A percentile compares a stretch with the other conserved stretches of the same genome.
Conservation (phyloP, 2,888 invertebrate genomes). For the Philopedon plagiatum region DNA sequence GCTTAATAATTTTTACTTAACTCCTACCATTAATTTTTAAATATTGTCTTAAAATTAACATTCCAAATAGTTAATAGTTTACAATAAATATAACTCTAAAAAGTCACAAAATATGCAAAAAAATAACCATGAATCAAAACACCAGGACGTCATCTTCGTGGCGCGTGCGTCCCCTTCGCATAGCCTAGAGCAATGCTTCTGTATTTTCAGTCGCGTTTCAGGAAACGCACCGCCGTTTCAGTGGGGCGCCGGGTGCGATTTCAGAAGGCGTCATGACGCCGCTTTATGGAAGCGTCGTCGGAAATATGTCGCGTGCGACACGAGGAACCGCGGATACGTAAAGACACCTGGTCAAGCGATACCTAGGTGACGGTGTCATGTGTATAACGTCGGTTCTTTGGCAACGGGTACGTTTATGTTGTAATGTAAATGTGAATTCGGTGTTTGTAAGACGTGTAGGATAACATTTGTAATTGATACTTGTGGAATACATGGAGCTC, state of each 20-base stretch:
- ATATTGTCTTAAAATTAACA: too few species aligned
- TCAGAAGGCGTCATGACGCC: slow-evolving; percentile 26
- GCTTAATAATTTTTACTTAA: too few species aligned
- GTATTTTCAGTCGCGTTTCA: slow-evolving; percentile 46
- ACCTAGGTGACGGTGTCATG: slow-evolving; percentile 13
- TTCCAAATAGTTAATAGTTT: too few species aligned
- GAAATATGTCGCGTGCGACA: slow-evolving; percentile 24
- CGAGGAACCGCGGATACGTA: slow-evolving; percentile 6
- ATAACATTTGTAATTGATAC: not conserved
- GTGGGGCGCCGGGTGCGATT: slow-evolving; percentile 28
- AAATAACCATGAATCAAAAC: slow-evolving; percentile 7
- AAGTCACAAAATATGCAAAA: not conserved
- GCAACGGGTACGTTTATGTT: not conserved
- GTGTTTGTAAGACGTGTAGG: not conserved
- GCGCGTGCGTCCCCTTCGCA: slow-evolving; percentile 41
- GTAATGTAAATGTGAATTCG: not conserved
- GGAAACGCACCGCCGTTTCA: slow-evolving; percentile 42
- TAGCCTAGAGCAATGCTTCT: slow-evolving; percentile 33
- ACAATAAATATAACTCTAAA: too few species aligned
- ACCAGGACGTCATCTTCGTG: slow-evolving; percentile 29
- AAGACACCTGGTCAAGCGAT: slow-evolving; percentile 5
- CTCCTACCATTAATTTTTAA: too few species aligned
- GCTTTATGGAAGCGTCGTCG: slow-evolving; percentile 22
- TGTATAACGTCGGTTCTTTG: not conserved
- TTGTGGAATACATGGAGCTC: not conserved